Conservation (phyloP, 2,888 invertebrate species). For the Myopa tessellatipennis region DNA sequence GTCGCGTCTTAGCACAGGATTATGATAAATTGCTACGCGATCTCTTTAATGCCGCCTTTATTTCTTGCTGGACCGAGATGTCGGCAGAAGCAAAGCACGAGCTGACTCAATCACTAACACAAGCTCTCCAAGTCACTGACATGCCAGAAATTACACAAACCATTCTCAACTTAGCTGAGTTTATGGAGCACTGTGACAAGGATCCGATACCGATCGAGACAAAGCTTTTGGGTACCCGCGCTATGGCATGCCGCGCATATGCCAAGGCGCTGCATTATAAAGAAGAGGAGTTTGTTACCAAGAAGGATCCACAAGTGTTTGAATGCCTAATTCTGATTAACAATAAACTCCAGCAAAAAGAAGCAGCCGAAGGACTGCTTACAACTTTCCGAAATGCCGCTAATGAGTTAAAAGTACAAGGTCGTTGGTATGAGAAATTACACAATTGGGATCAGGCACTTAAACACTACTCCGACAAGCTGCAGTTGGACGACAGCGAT, state of each 20-base stretch:
- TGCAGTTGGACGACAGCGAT: slow-evolving; percentile 75
- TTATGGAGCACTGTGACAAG: slow-evolving; percentile 99
- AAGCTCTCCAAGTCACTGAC: slow-evolving; percentile 91
- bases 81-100: slow-evolving; percentile 81
- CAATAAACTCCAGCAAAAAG: slow-evolving; percentile 97
- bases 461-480: slow-evolving; percentile 83
- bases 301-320: slow-evolving; percentile 86
- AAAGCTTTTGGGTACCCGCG: slow-evolving; percentile 88
- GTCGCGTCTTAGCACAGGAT: slow-evolving; percentile 91
- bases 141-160: slow-evolving; percentile 96
- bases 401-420: slow-evolving; percentile 75
- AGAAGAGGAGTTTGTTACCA: slow-evolving; percentile 93
- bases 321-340: slow-evolving; percentile 96
- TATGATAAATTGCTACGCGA: slow-evolving; percentile 96
- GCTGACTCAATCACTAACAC: slow-evolving; percentile 85
- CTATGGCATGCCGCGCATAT: slow-evolving; percentile 90
- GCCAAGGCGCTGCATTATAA: slow-evolving; percentile 76
- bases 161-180: slow-evolving; percentile 96
- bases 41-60: slow-evolving; percentile 98
- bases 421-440: slow-evolving; percentile 98
- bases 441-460: slow-evolving; percentile 99
- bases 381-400: slow-evolving; percentile 82
- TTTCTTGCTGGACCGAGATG: slow-evolving; percentile 98
- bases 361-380: slow-evolving; percentile 94
- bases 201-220: slow-evolving; percentile 92